A percentile compares a stretch with the other conserved stretches of the same genome.
Evolutionary conservation across 2,113 vertebrate genomes (phyloP).

Genomic region (Craseonycteris thonglongyai): DNA sequence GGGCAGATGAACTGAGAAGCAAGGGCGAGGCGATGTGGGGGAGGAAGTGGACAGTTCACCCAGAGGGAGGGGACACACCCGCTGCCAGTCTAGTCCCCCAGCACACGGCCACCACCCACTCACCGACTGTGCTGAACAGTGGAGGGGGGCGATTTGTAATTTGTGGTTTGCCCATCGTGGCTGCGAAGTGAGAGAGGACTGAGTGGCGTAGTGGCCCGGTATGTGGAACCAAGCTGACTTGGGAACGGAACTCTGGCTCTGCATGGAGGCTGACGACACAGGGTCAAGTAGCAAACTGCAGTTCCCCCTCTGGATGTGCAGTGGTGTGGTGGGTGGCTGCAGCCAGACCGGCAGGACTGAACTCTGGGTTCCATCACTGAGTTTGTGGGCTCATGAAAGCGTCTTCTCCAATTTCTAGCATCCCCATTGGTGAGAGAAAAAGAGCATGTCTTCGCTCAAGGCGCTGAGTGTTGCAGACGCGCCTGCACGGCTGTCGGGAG

Average conservation of each 20-base stretch:
- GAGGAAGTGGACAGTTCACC: not conserved
- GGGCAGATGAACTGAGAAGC: not conserved
- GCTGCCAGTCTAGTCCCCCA: not conserved
- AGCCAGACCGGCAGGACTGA: not conserved
- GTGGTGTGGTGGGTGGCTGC: not conserved
- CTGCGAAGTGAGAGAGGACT: not conserved
- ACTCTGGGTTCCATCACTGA: not conserved
- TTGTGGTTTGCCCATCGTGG: not conserved
- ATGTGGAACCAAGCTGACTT: not conserved
- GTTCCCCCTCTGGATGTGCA: not conserved
- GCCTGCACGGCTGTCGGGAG: not conserved
- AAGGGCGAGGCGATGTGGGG: not conserved
- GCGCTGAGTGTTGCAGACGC: rapidly evolving
- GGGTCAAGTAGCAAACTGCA: not conserved
- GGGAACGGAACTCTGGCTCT: not conserved
- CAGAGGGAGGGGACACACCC: not conserved
- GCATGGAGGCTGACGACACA: not conserved
- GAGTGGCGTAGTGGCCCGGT: not conserved
- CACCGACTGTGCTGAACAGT: not conserved
- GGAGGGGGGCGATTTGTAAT: not conserved
- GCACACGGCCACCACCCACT: not conserved
- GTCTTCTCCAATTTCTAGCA: not conserved
- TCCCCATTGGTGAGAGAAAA: not conserved
- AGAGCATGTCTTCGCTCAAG: not conserved
- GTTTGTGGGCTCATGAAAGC: not conserved